Base-by-base conservation (phyloP, 2,888 invertebrate genomes). In the Eubasilissa splendida region DNA sequence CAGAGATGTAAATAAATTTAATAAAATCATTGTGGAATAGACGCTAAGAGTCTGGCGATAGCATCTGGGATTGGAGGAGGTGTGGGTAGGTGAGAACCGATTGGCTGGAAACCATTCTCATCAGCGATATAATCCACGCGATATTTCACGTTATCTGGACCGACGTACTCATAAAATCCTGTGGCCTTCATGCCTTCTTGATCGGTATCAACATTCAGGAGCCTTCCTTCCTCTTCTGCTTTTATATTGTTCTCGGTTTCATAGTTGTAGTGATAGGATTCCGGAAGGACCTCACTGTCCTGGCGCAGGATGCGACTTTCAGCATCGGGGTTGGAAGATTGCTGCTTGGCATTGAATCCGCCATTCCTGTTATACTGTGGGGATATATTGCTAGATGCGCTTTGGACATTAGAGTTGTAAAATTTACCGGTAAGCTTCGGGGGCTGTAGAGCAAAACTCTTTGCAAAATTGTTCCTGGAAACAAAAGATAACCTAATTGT, bases 111-210 rank as follows among this genome's bases (percentile, higher is more conserved):
- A 8, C 91, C 91, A 84, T 91, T 90, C 83, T 91, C 91, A 85
- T 92, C 92, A 8, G 92, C 91, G n/a, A 88, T 88, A 85, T 92
- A 92, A 78, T 89, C 88, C 42, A 92, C 88, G 1, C 88, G 87
- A 85, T 92, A 91, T 50, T 90, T 87, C 1, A 88, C 86, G 60
- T 91, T 91, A 85, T 92, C 92, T 71, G 91, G 91, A 1, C 91
- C 91, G 1, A 91, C 91, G 85, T 91, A 92, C 75, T 90, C 89
- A 85, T 88, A 92, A 84, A 90, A 91, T 33, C 92, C 92, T 75
- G 88, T 88, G 2, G 91, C 90, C 10, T 89, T 88, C 80, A 92
- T 88, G 4, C 88, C 89, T 84, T 91, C 91, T 1, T 86, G 86
- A n/a, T 89, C 88, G 80, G 89, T 88, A 0, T 90, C 88, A 11